A percentile compares a stretch with the other conserved stretches of the same genome.
phyloP scores from a whole-genome alignment of 2,113 vertebrate genomes.

The Erinaceus europaeus region DNA sequence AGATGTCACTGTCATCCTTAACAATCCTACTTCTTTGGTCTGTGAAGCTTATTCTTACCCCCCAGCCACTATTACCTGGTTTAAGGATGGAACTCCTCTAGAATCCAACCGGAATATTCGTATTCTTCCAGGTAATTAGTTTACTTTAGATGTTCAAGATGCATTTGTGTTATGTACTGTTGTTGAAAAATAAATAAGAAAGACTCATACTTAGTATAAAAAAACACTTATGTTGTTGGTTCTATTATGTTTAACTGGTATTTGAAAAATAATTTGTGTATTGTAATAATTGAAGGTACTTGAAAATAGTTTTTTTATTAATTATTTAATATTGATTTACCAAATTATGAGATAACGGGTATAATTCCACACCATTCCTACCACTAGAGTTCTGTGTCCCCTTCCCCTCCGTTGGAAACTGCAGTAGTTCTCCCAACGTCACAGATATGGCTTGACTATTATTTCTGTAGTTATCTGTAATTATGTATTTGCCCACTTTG shows the following conservation, averaged over 20 bases:
- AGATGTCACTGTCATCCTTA: constrained; percentile 91
- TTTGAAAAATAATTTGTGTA: not conserved
- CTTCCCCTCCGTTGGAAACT: too few species aligned
- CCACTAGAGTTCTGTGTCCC: too few species aligned
- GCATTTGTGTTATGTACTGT: not conserved
- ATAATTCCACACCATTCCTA: too few species aligned
- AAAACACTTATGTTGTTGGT: not conserved
- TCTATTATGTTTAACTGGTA: not conserved
- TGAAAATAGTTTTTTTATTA: too few species aligned
- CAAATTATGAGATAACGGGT: too few species aligned
- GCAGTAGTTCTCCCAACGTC: too few species aligned
- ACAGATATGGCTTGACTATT: too few species aligned
- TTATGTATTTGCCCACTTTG: too few species aligned
- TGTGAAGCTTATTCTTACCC: constrained; percentile 96
- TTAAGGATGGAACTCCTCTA: constrained; percentile 90
- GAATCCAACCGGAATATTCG: constrained; percentile 88
- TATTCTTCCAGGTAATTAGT: constrained; percentile 91
- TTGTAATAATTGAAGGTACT: not conserved
- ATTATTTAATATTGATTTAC: too few species aligned
- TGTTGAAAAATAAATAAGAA: constrained; percentile 25
- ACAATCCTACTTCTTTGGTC: constrained; percentile 91
- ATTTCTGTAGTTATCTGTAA: too few species aligned
- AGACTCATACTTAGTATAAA: not conserved
- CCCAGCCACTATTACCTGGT: constrained; percentile 92
- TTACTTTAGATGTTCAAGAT: not conserved